Evolutionary conservation across 2,888 invertebrate genomes (phyloP).

Genomic region (Drosophila testacea): DNA sequence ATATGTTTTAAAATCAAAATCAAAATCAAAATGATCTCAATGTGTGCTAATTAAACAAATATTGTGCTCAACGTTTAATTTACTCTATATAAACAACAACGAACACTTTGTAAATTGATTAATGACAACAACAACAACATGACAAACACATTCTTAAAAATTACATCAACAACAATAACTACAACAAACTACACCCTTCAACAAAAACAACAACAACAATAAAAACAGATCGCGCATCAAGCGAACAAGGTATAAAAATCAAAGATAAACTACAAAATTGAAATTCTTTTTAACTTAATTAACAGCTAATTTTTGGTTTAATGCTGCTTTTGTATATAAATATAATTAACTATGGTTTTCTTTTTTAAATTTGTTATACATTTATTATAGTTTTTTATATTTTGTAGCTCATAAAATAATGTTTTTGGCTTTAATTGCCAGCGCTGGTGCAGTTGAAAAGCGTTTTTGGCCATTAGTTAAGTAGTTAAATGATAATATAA

Average conservation of each 20-base stretch:
- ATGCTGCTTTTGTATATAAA: conserved; percentile 59
- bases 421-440: conserved; percentile 51
- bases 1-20: conserved; percentile 40
- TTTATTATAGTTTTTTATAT: conserved; percentile 4
- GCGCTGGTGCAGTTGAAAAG: conserved; percentile 49
- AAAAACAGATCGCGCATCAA: conserved; percentile 84
- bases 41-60: conserved; percentile 81
- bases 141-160: conserved; percentile 34
- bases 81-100: conserved; percentile 56
- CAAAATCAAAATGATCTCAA: conserved; percentile 67
- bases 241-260: conserved; percentile 84
- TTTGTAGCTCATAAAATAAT: conserved; percentile 44
- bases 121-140: conserved; percentile 52
- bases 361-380: conserved; percentile 20
- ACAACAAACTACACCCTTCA: conserved; percentile 55
- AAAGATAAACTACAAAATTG: conserved; percentile 64
- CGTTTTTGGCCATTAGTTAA: conserved; percentile 55
- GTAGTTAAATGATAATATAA: conserved; percentile 44
- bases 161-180: conserved; percentile 32
- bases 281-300: conserved; percentile 55
- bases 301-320: conserved; percentile 52
- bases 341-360: conserved; percentile 34
- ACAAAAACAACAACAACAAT: conserved; percentile 42
- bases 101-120: conserved; percentile 61
- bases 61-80: conserved; percentile 65